A percentile compares a stretch with the other conserved stretches of the same genome.
Evolutionary conservation across 2,113 vertebrate genomes (phyloP).

Genomic region (Myrmecophaga tridactyla): DNA sequence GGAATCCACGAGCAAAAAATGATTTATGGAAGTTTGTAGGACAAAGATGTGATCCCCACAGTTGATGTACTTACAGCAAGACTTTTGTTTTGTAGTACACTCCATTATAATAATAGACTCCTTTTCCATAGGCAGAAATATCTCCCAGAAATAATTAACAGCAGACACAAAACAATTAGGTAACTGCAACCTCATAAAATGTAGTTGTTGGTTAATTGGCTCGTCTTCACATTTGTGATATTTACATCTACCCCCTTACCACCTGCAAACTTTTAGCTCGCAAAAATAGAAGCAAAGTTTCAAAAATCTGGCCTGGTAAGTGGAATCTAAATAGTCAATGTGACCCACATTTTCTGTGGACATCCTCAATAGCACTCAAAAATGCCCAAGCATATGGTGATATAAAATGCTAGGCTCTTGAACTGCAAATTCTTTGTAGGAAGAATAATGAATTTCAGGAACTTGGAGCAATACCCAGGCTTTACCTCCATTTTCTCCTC

Average conservation of each 20-base stretch:
- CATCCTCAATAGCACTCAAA: constrained; percentile 54
- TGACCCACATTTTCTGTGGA: constrained; percentile 49
- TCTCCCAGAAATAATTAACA: constrained; percentile 76
- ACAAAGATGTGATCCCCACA: constrained; percentile 41
- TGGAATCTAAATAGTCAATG: not conserved
- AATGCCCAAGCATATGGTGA: constrained; percentile 53
- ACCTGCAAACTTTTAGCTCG: constrained; percentile 72
- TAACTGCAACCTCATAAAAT: constrained; percentile 71
- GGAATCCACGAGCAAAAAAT: constrained; percentile 1
- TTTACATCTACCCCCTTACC: constrained; percentile 55
- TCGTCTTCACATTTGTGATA: constrained; percentile 60
- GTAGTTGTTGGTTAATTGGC: constrained; percentile 73
- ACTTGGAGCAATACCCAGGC: not conserved
- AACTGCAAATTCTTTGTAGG: not conserved
- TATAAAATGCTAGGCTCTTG: constrained; percentile 37
- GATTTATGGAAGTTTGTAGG: constrained; percentile 53
- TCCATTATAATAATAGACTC: constrained; percentile 60
- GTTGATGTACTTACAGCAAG: constrained; percentile 48
- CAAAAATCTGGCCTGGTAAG: constrained; percentile 45
- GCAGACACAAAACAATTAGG: constrained; percentile 77
- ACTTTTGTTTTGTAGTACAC: constrained; percentile 54
- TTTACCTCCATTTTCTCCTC: not conserved
- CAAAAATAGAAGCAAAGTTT: constrained; percentile 53
- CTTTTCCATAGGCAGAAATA: constrained; percentile 62
- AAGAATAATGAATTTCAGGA: constrained; percentile 2